Evolutionary conservation across 2,113 vertebrate species (phyloP).

Genomic region (Hippocampus mohnikei): DNA sequence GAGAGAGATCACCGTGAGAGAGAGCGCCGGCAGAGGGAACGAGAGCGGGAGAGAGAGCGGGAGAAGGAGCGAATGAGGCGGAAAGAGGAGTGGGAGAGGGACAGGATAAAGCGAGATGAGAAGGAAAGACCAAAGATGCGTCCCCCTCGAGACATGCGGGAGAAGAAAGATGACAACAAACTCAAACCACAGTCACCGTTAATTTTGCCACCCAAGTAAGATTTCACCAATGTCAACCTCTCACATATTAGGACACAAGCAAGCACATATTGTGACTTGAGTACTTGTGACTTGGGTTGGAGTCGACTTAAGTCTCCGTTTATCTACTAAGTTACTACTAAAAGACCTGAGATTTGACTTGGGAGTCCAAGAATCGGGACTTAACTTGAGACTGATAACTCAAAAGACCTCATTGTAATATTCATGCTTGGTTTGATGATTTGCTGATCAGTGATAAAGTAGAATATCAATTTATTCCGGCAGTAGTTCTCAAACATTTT

Average conservation of each 20-base stretch:
- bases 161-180: slow-evolving; percentile 92
- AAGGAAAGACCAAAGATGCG: slow-evolving; percentile 86
- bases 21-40: slow-evolving; percentile 79
- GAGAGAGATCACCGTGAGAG: slow-evolving; percentile 80
- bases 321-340: neutral
- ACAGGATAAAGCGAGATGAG: slow-evolving; percentile 83
- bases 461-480: too few relatives aligned
- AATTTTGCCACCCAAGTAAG: slow-evolving; percentile 76
- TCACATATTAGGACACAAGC: neutral
- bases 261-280: neutral
- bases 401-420: too few relatives aligned
- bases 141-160: slow-evolving; percentile 80
- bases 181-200: slow-evolving; percentile 81
- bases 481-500: too few relatives aligned
- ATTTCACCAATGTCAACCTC: neutral
- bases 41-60: slow-evolving; percentile 82
- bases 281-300: neutral
- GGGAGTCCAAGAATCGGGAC: too few relatives aligned
- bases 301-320: neutral
- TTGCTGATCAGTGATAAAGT: too few relatives aligned
- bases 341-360: too few relatives aligned
- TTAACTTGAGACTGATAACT: too few relatives aligned
- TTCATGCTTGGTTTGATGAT: too few relatives aligned
- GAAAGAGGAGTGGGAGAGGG: slow-evolving; percentile 87
- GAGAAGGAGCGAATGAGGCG: slow-evolving; percentile 85